Conservation (phyloP, 53 echinoderm and acorn worm species). For the Echinarachnius parma region DNA sequence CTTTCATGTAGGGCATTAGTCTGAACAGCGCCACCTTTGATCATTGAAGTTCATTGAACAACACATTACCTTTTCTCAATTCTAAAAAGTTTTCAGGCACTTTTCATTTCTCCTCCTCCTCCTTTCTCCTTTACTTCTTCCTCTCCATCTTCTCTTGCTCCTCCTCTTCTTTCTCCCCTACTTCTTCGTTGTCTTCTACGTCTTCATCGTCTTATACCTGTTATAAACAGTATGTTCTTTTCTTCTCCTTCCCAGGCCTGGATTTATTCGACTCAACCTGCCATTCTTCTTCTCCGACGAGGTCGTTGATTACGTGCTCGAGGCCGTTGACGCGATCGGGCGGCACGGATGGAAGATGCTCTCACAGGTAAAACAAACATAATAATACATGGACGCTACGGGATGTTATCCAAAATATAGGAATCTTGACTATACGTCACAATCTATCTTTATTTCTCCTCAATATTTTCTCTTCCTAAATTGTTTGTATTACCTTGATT, state of each 20-base stretch:
- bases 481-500: too few relatives aligned
- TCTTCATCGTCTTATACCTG: not conserved
- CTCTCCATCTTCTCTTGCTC: too few relatives aligned
- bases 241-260: conserved; percentile 57
- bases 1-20: too few relatives aligned
- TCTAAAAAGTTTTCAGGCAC: too few relatives aligned
- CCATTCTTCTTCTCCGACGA: conserved; percentile 91
- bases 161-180: not conserved
- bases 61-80: too few relatives aligned
- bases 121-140: not conserved
- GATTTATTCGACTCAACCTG: conserved; percentile 81
- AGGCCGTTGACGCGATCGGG: conserved; percentile 78
- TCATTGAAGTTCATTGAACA: too few relatives aligned
- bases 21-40: too few relatives aligned
- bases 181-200: not conserved
- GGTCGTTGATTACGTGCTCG: conserved; percentile 75
- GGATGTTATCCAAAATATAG: too few relatives aligned
- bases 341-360: conserved; percentile 86
- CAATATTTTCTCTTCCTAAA: too few relatives aligned
- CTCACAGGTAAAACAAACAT: conserved; percentile 83
- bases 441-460: too few relatives aligned
- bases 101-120: not conserved
- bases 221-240: not conserved
- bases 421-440: too few relatives aligned
- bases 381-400: too few relatives aligned